Percentiles rank a stretch among this genome's conserved stretches.
These are phyloP conservation scores for Dione juno DNA, from an alignment of 2,888 invertebrate species.

Conservation along the genomic window DNA sequence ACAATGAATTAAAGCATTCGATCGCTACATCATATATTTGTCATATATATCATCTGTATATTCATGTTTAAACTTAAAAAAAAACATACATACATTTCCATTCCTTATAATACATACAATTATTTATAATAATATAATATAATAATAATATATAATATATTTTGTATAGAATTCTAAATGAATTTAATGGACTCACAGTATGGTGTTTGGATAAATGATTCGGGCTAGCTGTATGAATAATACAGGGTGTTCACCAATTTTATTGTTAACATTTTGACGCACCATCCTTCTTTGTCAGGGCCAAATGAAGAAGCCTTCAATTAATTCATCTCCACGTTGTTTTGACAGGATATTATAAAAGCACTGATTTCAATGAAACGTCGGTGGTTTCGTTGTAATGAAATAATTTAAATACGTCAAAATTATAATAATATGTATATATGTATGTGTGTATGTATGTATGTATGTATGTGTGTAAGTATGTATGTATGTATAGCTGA, in stretches of 20 bases:
- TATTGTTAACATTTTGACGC: constrained; percentile 39
- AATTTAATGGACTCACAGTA: not conserved
- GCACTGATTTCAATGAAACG: constrained; percentile 26
- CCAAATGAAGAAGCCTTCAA: constrained; percentile 41
- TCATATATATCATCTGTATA: too few relatives aligned
- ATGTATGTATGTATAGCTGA: too few relatives aligned
- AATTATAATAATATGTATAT: not conserved
- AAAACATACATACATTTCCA: too few relatives aligned
- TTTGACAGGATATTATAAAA: constrained; percentile 36
- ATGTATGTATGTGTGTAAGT: not conserved
- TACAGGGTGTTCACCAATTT: constrained; percentile 20
- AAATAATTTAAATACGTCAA: not conserved
- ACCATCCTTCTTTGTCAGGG: constrained; percentile 41
- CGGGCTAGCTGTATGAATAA: constrained; percentile 30
- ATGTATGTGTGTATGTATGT: not conserved
- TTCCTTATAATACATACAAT: too few relatives aligned
- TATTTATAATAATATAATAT: too few relatives aligned
- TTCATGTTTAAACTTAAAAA: too few relatives aligned
- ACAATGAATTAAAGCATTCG: too few relatives aligned
- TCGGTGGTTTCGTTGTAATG: constrained; percentile 6
- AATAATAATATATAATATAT: too few relatives aligned
- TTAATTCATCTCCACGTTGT: constrained; percentile 39
- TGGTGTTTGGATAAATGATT: constrained; percentile 30
- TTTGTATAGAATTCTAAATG: not conserved
- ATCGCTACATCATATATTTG: too few relatives aligned